These are phyloP conservation scores for Homarus gammarus DNA, from an alignment of 2,888 invertebrate species.

Conservation along the genomic window DNA sequence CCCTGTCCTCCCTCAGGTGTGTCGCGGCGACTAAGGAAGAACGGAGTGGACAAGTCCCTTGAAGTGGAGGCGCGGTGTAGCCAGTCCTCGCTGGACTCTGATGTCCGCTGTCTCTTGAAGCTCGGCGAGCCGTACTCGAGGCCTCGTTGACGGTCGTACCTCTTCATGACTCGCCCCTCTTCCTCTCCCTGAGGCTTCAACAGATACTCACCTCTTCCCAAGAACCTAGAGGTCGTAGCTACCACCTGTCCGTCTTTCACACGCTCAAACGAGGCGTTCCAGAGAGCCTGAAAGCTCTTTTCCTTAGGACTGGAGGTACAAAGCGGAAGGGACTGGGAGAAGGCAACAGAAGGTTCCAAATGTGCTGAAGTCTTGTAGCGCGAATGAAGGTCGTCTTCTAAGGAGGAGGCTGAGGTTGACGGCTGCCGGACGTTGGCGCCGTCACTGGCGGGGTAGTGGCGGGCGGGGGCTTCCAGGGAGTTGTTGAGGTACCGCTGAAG, in stretches of 20 bases:
- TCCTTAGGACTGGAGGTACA: constrained; percentile 64
- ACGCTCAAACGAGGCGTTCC: constrained; percentile 63
- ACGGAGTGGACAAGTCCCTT: not conserved
- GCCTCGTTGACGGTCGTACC: constrained; percentile 28
- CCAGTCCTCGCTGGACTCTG: constrained; percentile 12
- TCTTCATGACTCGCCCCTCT: not conserved
- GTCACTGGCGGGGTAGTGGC: constrained; percentile 10
- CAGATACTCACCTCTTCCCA: not conserved
- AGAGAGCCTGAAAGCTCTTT: constrained; percentile 47
- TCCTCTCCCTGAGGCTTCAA: constrained; percentile 7
- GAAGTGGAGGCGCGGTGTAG: constrained; percentile 14
- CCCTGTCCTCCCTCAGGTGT: not conserved
- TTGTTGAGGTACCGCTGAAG: constrained; percentile 73
- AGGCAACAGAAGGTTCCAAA: not conserved
- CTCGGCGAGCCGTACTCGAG: not conserved
- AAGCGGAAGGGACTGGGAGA: constrained; percentile 29
- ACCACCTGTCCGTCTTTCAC: constrained; percentile 41
- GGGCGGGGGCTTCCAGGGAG: constrained; percentile 36
- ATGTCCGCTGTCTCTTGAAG: constrained; percentile 36
- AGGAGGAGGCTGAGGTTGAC: not conserved
- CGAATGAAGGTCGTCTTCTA: not conserved
- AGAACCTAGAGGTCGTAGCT: not conserved
- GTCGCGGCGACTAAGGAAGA: not conserved
- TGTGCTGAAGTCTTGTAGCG: constrained; percentile 4
- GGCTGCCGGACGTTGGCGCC: not conserved